These are phyloP conservation scores for Campoletis raptor DNA, from an alignment of 2,888 invertebrate genomes.

Conservation along the genomic window DNA sequence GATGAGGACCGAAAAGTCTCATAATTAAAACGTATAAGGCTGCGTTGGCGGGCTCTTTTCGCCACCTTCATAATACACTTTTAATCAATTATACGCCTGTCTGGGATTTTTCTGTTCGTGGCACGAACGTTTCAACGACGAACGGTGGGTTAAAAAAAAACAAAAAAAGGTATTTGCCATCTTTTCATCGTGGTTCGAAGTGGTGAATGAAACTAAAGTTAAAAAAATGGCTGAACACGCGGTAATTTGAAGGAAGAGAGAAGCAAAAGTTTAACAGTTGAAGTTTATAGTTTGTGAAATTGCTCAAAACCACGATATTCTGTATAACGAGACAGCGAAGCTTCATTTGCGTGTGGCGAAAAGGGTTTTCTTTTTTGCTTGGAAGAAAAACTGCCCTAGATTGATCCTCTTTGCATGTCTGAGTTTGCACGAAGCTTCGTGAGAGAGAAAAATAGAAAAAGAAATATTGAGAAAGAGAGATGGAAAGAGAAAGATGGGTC, in stretches of 20 bases:
- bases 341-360: conserved; percentile 29
- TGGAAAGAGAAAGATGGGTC: conserved; percentile 26
- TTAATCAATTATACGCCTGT: background rate
- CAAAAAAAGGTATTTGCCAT: conserved; percentile 3
- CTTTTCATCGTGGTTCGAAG: background rate
- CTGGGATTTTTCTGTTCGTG: background rate
- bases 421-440: conserved; percentile 49
- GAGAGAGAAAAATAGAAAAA: background rate
- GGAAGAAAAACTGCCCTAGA: conserved; percentile 12
- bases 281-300: conserved; percentile 16
- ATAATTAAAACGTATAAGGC: background rate
- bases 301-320: conserved; percentile 24
- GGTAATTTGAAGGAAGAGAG: background rate
- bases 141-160: background rate
- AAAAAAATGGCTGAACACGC: conserved; percentile 25
- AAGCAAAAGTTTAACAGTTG: conserved; percentile 23
- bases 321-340: conserved; percentile 28
- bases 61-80: background rate
- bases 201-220: background rate
- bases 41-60: background rate
- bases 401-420: conserved; percentile 70
- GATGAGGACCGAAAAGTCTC: background rate
- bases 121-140: background rate
- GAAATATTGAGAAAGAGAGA: conserved; percentile 14
- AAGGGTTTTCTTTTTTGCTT: conserved; percentile 1